Evolutionary conservation across 2,113 vertebrate genomes (phyloP).

Genomic region (Columbina picui): DNA sequence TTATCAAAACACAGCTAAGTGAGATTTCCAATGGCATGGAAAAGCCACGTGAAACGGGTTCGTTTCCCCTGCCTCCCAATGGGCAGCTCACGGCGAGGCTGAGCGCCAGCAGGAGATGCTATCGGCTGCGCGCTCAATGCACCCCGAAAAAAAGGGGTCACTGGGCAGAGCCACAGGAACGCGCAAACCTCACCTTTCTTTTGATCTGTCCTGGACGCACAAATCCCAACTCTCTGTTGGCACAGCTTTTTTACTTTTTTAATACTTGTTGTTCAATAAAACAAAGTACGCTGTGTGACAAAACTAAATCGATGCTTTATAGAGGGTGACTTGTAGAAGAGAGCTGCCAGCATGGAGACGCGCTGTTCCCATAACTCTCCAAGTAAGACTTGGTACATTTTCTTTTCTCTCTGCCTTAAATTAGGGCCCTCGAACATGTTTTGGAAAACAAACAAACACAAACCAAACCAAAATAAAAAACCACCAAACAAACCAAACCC

Average conservation of each 20-base stretch:
- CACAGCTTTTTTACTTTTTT: neutral
- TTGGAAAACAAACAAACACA: neutral
- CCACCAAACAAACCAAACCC: too few species aligned
- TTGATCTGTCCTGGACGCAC: neutral
- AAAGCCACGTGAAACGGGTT: constrained; percentile 29
- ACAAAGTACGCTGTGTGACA: neutral
- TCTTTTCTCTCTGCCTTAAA: neutral
- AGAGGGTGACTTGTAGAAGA: neutral
- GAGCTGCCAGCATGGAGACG: neutral
- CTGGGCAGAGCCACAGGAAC: constrained; percentile 22
- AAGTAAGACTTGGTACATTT: neutral
- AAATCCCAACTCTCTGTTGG: neutral
- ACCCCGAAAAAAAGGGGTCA: constrained; percentile 40
- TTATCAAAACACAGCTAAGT: constrained; percentile 15
- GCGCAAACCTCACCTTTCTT: neutral
- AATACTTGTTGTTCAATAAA: neutral
- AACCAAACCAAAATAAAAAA: neutral
- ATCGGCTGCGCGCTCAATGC: neutral
- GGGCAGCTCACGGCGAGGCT: neutral
- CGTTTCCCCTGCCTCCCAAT: neutral
- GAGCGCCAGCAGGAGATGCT: constrained; percentile 26
- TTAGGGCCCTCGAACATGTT: neutral
- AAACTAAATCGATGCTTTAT: neutral
- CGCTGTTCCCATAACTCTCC: neutral
- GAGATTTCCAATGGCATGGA: constrained; percentile 6